phyloP scores from a whole-genome alignment of 1,140 invertebrate genomes.

The Caenorhabditis inopinata region DNA sequence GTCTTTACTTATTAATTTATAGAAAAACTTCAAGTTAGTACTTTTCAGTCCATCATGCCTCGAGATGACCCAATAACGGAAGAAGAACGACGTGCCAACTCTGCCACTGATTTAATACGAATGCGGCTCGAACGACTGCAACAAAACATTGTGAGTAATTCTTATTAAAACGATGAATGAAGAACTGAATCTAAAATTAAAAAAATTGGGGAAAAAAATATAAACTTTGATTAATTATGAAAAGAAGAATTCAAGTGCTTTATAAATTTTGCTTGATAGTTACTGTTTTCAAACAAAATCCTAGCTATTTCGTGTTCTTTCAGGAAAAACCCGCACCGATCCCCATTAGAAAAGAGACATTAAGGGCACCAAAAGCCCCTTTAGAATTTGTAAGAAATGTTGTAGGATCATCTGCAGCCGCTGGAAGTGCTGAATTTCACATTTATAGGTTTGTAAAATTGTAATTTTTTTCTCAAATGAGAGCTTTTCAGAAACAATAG shows the following conservation, averaged over 20 bases:
- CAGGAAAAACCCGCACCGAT: slow-evolving; percentile 53
- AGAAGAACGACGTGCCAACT: slow-evolving; percentile 49
- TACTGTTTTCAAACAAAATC: too few species aligned
- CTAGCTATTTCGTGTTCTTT: slow-evolving; percentile 15
- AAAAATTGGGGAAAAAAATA: too few species aligned
- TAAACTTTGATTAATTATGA: too few species aligned
- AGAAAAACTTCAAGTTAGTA: too few species aligned
- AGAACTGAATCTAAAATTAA: too few species aligned
- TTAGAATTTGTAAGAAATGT: slow-evolving; percentile 56
- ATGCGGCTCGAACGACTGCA: slow-evolving; percentile 48
- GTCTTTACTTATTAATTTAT: neutral
- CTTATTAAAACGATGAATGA: too few species aligned
- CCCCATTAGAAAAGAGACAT: slow-evolving; percentile 32
- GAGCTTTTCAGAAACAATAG: slow-evolving; percentile 58
- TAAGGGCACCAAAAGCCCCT: slow-evolving; percentile 41
- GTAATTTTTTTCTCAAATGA: neutral
- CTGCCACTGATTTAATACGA: slow-evolving; percentile 52
- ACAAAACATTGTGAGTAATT: slow-evolving; percentile 52
- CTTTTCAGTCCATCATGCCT: slow-evolving; percentile 27
- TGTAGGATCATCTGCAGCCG: slow-evolving; percentile 63
- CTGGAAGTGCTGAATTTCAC: slow-evolving; percentile 63
- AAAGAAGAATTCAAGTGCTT: too few species aligned
- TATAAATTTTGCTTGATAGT: too few species aligned
- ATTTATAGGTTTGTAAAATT: slow-evolving; percentile 52
- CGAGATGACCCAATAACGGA: slow-evolving; percentile 43